These are phyloP conservation scores for Clunio marinus DNA, from an alignment of 2,888 invertebrate genomes.

Conservation along the genomic window DNA sequence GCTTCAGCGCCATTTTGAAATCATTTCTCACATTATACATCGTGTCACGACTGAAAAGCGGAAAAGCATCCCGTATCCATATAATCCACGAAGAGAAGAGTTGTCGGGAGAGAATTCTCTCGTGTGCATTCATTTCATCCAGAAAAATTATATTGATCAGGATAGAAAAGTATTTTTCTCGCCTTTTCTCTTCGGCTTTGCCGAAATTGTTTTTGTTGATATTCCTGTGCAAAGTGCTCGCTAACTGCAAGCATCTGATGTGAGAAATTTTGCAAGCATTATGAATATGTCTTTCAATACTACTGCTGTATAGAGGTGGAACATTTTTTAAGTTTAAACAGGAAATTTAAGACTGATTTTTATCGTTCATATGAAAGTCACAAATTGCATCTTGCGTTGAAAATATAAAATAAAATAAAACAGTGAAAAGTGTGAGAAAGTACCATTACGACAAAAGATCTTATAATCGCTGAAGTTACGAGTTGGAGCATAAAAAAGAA, in stretches of 20 bases:
- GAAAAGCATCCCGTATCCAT: conserved; percentile 7
- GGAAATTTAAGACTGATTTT: conserved; percentile 27
- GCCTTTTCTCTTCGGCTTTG: background rate
- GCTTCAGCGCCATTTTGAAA: background rate
- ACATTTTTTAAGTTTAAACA: background rate
- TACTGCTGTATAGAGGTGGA: background rate
- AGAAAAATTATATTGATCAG: conserved; percentile 12
- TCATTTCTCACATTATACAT: background rate
- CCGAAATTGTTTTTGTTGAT: background rate
- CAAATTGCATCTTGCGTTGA: background rate
- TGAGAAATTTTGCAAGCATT: background rate
- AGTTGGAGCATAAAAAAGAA: background rate
- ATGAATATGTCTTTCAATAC: background rate
- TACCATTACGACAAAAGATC: too few relatives aligned
- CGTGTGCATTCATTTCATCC: background rate
- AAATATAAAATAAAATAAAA: too few relatives aligned
- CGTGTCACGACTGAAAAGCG: conserved; percentile 2
- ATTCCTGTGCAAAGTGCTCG: background rate
- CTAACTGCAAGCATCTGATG: conserved; percentile 1
- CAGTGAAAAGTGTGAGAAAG: too few relatives aligned
- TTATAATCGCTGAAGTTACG: too few relatives aligned
- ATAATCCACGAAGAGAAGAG: conserved; percentile 7
- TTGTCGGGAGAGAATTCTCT: conserved; percentile 7
- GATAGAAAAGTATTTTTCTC: background rate
- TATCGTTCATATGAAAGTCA: background rate